These are phyloP conservation scores for Plebejus anna DNA, from an alignment of 2,888 invertebrate genomes.

Conservation along the genomic window DNA sequence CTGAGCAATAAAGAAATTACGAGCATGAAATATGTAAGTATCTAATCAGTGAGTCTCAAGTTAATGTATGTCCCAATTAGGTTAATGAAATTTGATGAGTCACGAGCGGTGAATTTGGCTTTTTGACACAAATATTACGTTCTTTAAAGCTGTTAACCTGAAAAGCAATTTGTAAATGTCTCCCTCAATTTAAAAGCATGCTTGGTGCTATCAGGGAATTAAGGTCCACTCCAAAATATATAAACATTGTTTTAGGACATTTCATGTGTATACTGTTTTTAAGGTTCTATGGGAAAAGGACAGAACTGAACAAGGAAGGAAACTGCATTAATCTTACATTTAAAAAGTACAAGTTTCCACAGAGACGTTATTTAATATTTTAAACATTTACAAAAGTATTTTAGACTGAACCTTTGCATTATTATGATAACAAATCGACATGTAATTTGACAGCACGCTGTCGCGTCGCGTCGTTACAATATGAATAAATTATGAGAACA, in stretches of 20 bases:
- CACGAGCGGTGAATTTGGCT: background rate
- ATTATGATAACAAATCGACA: background rate
- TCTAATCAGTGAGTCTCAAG: conserved; percentile 7
- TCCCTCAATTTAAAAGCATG: background rate
- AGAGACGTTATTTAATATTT: background rate
- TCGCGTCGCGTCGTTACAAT: background rate
- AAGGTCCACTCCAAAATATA: too few relatives aligned
- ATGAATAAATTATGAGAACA: background rate
- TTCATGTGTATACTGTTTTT: too few relatives aligned
- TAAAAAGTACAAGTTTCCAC: background rate
- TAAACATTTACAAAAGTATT: background rate
- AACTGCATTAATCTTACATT: too few relatives aligned
- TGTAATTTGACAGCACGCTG: background rate
- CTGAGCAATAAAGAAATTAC: background rate
- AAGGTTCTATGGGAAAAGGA: too few relatives aligned
- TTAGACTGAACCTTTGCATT: too few relatives aligned
- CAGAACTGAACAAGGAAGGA: too few relatives aligned
- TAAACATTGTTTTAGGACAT: too few relatives aligned
- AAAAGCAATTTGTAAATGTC: conserved; percentile 14
- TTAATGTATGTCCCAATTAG: conserved; percentile 12
- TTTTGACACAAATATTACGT: conserved; percentile 6
- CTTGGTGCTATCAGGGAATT: background rate
- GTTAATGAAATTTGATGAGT: conserved; percentile 20
- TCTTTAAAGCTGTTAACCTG: background rate
- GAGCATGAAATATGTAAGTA: background rate